Base-by-base conservation (phyloP, 2,888 invertebrate genomes). In the Caenorhabditis panamensis region DNA sequence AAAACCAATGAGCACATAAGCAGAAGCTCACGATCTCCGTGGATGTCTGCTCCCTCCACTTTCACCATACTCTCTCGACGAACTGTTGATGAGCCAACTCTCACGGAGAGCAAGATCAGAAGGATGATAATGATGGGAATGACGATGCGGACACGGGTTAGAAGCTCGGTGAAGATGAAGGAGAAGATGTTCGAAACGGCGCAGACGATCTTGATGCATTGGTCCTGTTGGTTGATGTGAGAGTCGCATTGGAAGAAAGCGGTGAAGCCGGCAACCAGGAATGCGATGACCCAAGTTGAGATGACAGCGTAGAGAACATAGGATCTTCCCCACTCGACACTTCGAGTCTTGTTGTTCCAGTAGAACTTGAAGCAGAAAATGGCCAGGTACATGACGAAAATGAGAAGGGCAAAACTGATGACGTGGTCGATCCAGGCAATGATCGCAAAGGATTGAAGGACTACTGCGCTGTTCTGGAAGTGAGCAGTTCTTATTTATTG, bases 361-460 rank as follows among this genome's bases (percentile, higher is more conserved):
- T 81, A 81, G 63, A 81, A 81, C 26, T 69, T 69, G 64, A 81
- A 81, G 47, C 81, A 81, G 68, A 71, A 81, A 28, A 81, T 68
- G 6, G 81, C 72, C 13, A 81, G 63, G 54, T 62, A 77, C 67
- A 72, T 64, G 24, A 81, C 77, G 24, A 81, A 81, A 8, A 81
- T 59, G 49, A 81, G 77, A 9, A 81, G 81, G 20, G 72, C 56
- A 49, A 76, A 81, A 0, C 64, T 31, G 53, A 81, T 54, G 49
- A 69, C 37, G 63, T 81, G 66, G 47, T 81, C 81, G 24, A 81
- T 44, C 72, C 71, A 81, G 5, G 81, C 81, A 18, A 68, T 47
- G 37, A 81, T 77, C 2, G 77, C 81, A 37, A 77, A 81, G 1
- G 37, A 24, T 81, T 81, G 77, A 1, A 81, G 77, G 22, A 81